Conservation (phyloP, 2,888 invertebrate genomes). For the Drosophila mimica region DNA sequence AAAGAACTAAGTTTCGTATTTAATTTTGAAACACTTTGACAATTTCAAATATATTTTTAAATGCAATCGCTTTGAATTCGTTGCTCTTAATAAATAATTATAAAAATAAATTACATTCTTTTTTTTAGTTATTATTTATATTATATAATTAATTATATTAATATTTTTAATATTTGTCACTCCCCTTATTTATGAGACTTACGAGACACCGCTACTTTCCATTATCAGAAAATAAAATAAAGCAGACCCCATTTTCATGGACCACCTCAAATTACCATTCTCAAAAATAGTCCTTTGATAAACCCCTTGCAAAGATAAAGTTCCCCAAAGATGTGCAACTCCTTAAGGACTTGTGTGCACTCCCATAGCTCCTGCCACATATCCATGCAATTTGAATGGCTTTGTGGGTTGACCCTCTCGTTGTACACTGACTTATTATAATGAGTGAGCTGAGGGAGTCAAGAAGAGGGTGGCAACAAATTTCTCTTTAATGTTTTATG, state of each 20-base stretch:
- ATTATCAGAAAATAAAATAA: background rate
- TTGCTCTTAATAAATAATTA: no score
- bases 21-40: background rate
- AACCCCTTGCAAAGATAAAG: background rate
- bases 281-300: background rate
- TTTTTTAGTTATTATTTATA: background rate
- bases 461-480: conserved; percentile 19
- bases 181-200: background rate
- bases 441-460: background rate
- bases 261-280: background rate
- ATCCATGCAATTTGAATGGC: conserved; percentile 8
- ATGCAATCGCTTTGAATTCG: background rate
- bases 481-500: conserved; percentile 38
- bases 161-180: background rate
- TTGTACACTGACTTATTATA: conserved; percentile 15
- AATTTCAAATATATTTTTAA: background rate
- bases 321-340: background rate
- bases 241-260: background rate
- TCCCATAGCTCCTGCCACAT: background rate
- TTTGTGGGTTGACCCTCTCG: conserved; percentile 10
- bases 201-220: background rate
- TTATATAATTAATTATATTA: no score
- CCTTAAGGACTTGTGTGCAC: background rate
- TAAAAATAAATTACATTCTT: background rate
- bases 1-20: background rate